A percentile compares a stretch with the other conserved stretches of the same genome.
Evolutionary conservation across 1,140 invertebrate species (phyloP).

Genomic region (Cyphomyrmex costatus): DNA sequence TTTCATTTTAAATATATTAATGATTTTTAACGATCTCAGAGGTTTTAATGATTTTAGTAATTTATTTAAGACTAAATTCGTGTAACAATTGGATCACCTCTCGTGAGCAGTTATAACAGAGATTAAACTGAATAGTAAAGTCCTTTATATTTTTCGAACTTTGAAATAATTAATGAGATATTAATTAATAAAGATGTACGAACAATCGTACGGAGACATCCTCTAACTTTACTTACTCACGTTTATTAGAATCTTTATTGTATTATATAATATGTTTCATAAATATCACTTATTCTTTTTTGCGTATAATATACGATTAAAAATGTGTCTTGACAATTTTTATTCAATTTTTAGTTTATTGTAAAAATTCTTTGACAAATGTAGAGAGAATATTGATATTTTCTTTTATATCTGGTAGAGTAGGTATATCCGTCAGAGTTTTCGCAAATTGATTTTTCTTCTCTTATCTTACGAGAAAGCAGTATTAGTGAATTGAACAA

Average conservation of each 20-base stretch:
- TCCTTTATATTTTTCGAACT: too few species aligned
- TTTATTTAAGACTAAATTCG: not conserved
- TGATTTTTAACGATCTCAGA: not conserved
- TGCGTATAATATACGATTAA: not conserved
- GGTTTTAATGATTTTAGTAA: not conserved
- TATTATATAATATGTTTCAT: not conserved
- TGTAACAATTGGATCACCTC: too few species aligned
- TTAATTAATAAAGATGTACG: too few species aligned
- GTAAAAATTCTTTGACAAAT: not conserved
- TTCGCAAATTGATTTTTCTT: conserved; percentile 43
- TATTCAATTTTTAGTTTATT: not conserved
- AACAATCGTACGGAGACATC: too few species aligned
- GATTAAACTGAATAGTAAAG: too few species aligned
- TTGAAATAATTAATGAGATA: too few species aligned
- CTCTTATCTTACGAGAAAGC: not conserved
- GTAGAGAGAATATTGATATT: not conserved
- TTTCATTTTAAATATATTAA: not conserved
- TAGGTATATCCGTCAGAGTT: conserved; percentile 37
- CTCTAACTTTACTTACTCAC: too few species aligned
- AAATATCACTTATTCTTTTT: not conserved
- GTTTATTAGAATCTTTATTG: conserved; percentile 8
- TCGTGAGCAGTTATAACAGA: too few species aligned
- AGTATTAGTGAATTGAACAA: conserved; percentile 36
- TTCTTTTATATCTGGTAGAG: not conserved
- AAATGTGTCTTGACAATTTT: not conserved